These are phyloP conservation scores for Timema podura DNA, from an alignment of 2,888 invertebrate species.

Conservation along the genomic window DNA sequence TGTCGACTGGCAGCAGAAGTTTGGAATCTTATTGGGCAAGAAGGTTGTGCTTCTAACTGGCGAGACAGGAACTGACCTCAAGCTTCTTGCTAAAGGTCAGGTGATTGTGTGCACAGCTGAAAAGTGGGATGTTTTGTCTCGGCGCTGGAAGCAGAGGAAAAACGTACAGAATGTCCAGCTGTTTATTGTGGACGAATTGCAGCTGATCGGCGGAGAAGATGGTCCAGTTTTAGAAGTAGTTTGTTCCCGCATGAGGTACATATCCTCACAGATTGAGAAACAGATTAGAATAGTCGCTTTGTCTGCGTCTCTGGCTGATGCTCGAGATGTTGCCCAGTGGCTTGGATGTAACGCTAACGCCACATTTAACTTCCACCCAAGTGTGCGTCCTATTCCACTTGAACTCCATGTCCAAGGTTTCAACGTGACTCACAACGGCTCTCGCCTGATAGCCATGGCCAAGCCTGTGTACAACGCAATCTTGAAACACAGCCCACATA, in stretches of 20 bases:
- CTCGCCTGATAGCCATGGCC: slow-evolving; percentile 94
- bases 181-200: slow-evolving; percentile 95
- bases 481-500: slow-evolving; percentile 72
- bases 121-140: slow-evolving; percentile 97
- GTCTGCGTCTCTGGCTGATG: slow-evolving; percentile 90
- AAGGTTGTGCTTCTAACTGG: slow-evolving; percentile 91
- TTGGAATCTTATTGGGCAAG: slow-evolving; percentile 72
- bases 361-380: slow-evolving; percentile 98
- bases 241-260: slow-evolving; percentile 90
- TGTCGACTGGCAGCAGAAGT: slow-evolving; percentile 88
- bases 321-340: slow-evolving; percentile 94
- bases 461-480: slow-evolving; percentile 96
- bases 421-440: slow-evolving; percentile 96
- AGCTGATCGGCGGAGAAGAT: slow-evolving; percentile 83
- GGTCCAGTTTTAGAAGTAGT: slow-evolving; percentile 92
- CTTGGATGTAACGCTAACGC: slow-evolving; percentile 89
- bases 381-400: slow-evolving; percentile 89
- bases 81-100: slow-evolving; percentile 59
- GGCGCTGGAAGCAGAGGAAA: slow-evolving; percentile 98
- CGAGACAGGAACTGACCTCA: slow-evolving; percentile 95
- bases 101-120: slow-evolving; percentile 96
- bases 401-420: slow-evolving; percentile 87
- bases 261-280: slow-evolving; percentile 86
- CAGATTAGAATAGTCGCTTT: slow-evolving; percentile 92
- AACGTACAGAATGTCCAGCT: slow-evolving; percentile 96